Conservation (phyloP, 2,113 vertebrate genomes). For the Leptocoma aspasia region DNA sequence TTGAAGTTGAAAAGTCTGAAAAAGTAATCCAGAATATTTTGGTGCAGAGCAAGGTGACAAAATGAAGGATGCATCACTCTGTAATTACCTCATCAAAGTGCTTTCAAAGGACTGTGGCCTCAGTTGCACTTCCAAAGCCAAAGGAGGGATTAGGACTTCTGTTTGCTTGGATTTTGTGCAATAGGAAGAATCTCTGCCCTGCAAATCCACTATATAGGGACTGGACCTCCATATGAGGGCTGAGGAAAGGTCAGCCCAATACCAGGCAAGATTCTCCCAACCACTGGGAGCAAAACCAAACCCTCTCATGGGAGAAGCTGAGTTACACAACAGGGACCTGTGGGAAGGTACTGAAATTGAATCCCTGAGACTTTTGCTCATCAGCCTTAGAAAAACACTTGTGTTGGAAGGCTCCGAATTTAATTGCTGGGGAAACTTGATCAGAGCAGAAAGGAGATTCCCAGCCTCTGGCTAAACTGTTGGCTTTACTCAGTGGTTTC, state of each 20-base stretch:
- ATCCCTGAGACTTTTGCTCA: neutral
- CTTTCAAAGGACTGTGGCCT: neutral
- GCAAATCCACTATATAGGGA: neutral
- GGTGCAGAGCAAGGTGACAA: neutral
- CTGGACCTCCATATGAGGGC: neutral
- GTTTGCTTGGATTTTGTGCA: neutral
- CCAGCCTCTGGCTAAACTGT: constrained; percentile 42
- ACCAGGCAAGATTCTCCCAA: neutral
- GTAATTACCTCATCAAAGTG: neutral
- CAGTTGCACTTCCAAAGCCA: neutral
- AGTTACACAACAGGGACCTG: neutral
- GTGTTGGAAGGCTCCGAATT: constrained; percentile 14
- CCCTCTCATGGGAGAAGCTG: neutral
- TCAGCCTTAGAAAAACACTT: neutral
- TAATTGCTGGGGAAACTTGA: constrained; percentile 48
- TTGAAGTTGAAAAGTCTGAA: neutral
- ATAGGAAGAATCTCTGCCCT: neutral
- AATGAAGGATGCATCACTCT: neutral
- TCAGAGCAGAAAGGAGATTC: constrained; percentile 37
- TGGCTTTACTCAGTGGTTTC: constrained; percentile 36
- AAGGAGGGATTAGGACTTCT: neutral
- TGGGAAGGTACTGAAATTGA: neutral
- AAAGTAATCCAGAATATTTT: neutral
- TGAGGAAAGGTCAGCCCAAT: neutral
- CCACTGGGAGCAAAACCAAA: neutral